Percentiles rank a stretch among this genome's conserved stretches.
Conservation (phyloP, 2,888 invertebrate species). For the Spisula subtruncata region DNA sequence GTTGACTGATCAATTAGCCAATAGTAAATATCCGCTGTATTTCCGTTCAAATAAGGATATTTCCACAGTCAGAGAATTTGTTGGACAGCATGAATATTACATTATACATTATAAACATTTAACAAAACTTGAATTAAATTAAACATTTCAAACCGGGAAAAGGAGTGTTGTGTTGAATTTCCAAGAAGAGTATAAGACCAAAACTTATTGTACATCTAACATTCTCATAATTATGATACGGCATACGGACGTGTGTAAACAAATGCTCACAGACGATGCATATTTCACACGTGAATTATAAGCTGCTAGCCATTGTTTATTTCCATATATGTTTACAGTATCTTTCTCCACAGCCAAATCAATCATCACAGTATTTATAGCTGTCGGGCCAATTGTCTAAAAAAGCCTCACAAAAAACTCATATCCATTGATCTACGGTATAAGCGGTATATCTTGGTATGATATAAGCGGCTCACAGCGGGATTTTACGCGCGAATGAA, state of each 20-base stretch:
- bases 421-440: slow-evolving; percentile 11
- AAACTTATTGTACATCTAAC: too few species aligned
- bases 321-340: slow-evolving; percentile 13
- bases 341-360: neutral
- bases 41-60: too few species aligned
- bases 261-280: neutral
- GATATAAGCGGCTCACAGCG: neutral
- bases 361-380: slow-evolving; percentile 2
- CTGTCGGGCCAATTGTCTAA: slow-evolving; percentile 17
- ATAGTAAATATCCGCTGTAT: too few species aligned
- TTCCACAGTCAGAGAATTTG: too few species aligned
- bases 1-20: too few species aligned
- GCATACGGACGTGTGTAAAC: neutral
- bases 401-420: neutral
- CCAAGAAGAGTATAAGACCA: too few species aligned
- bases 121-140: too few species aligned
- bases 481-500: slow-evolving; percentile 22
- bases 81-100: too few species aligned
- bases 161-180: too few species aligned
- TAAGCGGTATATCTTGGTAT: neutral
- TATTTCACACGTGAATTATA: slow-evolving; percentile 14
- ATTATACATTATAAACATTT: too few species aligned
- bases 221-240: too few species aligned
- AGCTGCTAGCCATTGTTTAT: neutral
- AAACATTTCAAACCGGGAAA: too few species aligned